Evolutionary conservation across 2,113 vertebrate species (phyloP).

Genomic region (Todiramphus saurophagus): DNA sequence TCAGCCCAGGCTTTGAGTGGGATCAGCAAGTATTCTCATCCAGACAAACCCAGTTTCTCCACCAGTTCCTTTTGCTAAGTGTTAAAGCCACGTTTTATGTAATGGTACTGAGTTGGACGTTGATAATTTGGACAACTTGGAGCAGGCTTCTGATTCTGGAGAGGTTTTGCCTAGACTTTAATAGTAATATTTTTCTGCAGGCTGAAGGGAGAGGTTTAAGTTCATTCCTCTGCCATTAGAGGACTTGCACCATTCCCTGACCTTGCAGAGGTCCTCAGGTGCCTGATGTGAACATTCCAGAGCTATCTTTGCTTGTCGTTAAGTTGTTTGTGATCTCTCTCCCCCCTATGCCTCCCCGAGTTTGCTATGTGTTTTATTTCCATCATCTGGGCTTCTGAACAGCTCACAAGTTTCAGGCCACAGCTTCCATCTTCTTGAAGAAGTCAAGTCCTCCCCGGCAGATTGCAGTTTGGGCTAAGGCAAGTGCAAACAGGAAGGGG

Average conservation of each 20-base stretch:
- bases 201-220: not conserved
- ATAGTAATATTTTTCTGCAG: not conserved
- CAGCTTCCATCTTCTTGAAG: not conserved
- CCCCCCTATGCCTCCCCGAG: fast-evolving
- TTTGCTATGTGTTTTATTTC: not conserved
- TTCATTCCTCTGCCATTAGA: not conserved
- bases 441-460: not conserved
- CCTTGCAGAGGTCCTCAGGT: not conserved
- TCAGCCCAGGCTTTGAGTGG: slow-evolving; percentile 20
- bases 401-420: not conserved
- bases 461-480: not conserved
- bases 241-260: not conserved
- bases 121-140: not conserved
- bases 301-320: not conserved
- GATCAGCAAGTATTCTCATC: not conserved
- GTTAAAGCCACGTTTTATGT: not conserved
- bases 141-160: not conserved
- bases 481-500: not conserved
- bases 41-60: slow-evolving; percentile 3
- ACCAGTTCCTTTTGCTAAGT: not conserved
- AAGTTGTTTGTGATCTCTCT: not conserved
- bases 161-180: not conserved
- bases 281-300: not conserved
- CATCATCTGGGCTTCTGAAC: not conserved
- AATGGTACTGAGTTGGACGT: not conserved